These are phyloP conservation scores for Dysdera silvatica DNA, from an alignment of 1,140 invertebrate species.

Conservation along the genomic window DNA sequence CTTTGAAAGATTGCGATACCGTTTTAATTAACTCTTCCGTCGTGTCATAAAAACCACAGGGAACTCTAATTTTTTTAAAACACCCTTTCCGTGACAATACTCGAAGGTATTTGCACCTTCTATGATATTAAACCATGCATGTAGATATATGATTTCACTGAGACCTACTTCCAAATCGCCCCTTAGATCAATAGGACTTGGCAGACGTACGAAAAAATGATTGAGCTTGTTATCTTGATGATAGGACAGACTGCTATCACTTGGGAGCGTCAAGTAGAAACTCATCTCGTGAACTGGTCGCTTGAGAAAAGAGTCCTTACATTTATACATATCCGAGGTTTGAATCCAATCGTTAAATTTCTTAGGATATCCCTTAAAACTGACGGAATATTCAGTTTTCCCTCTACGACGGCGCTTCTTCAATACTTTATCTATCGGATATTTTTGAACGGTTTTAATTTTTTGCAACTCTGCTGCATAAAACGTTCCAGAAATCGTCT, in stretches of 20 bases:
- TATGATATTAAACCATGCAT: slow-evolving; percentile 2
- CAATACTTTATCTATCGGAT: not conserved
- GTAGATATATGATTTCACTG: slow-evolving; percentile 1
- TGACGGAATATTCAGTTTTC: slow-evolving; percentile 11
- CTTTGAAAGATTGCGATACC: too few relatives aligned
- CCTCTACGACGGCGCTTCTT: not conserved
- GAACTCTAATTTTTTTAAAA: too few relatives aligned
- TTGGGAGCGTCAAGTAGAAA: not conserved
- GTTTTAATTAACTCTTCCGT: too few relatives aligned
- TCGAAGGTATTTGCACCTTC: not conserved
- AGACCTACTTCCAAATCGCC: not conserved
- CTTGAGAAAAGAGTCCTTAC: not conserved
- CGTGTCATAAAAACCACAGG: too few relatives aligned
- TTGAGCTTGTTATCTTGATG: not conserved
- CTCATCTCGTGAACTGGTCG: not conserved
- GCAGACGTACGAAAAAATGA: not conserved
- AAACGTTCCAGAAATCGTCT: slow-evolving; percentile 18
- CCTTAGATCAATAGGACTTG: not conserved
- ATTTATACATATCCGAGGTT: not conserved
- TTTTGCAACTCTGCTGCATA: slow-evolving; percentile 24
- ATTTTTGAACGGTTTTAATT: not conserved
- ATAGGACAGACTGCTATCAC: not conserved
- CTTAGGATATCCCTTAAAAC: not conserved
- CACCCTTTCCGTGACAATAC: not conserved
- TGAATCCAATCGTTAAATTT: not conserved